Conservation (phyloP, 2,888 invertebrate species). For the Syritta pipiens region DNA sequence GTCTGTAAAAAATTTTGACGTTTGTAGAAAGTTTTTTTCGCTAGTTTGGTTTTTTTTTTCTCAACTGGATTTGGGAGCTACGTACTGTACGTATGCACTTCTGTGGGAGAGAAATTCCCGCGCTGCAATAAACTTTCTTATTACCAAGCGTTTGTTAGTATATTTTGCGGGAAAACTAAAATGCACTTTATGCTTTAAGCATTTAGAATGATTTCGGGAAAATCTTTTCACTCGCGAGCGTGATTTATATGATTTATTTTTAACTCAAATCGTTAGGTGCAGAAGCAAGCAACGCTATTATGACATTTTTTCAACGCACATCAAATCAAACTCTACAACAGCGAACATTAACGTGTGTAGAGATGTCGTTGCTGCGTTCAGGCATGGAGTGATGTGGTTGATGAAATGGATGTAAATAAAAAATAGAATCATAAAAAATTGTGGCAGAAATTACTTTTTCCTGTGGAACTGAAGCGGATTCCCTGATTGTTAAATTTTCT, state of each 20-base stretch:
- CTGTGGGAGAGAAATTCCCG: conserved; percentile 31
- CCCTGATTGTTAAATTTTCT: too few relatives aligned
- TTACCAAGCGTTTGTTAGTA: not conserved
- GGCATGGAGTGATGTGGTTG: too few relatives aligned
- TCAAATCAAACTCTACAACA: conserved; percentile 44
- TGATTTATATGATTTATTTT: conserved; percentile 28
- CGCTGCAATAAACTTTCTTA: conserved; percentile 7
- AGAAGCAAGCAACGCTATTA: conserved; percentile 57
- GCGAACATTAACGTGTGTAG: not conserved
- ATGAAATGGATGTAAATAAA: too few relatives aligned
- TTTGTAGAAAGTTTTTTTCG: conserved; percentile 43
- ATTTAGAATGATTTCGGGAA: not conserved
- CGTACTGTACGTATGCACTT: conserved; percentile 40
- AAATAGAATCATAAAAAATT: too few relatives aligned
- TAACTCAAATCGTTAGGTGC: conserved; percentile 23
- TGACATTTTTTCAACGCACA: conserved; percentile 56
- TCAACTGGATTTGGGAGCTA: conserved; percentile 27
- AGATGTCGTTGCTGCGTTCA: not conserved
- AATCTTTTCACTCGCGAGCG: not conserved
- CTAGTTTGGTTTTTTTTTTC: not conserved
- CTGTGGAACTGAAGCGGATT: too few relatives aligned
- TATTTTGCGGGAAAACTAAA: not conserved
- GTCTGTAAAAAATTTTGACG: conserved; percentile 19
- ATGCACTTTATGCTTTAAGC: not conserved
- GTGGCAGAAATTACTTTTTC: too few relatives aligned